Conservation (phyloP, 2,888 invertebrate species). For the Microctonus hyperodae region DNA sequence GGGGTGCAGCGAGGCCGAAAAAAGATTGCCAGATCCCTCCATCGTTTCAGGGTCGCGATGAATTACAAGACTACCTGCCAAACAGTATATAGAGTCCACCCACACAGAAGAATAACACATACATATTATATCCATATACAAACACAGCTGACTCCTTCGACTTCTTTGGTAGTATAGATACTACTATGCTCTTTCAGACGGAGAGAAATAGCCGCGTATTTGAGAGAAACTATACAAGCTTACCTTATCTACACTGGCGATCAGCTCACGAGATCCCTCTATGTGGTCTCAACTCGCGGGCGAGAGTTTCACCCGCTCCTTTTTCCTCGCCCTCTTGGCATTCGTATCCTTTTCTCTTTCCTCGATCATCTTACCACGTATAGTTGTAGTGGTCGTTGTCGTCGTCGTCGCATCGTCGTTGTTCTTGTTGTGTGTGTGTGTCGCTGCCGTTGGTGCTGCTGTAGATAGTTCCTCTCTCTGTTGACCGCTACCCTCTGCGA, state of each 20-base stretch:
- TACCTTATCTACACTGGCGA: constrained; percentile 28
- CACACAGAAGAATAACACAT: not conserved
- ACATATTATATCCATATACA: constrained; percentile 5
- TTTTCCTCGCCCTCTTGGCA: constrained; percentile 3
- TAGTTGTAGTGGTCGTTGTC: too few relatives aligned
- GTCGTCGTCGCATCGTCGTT: not conserved
- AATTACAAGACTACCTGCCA: constrained; percentile 44
- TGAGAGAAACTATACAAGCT: constrained; percentile 21
- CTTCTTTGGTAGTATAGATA: constrained; percentile 32
- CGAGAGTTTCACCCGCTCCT: constrained; percentile 24
- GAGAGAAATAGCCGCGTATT: constrained; percentile 14
- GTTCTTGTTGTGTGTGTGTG: not conserved
- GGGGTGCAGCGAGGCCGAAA: constrained; percentile 31
- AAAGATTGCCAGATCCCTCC: constrained; percentile 31
- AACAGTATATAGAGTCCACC: constrained; percentile 29
- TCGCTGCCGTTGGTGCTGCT: constrained; percentile 15
- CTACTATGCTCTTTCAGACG: constrained; percentile 10
- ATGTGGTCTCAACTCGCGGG: constrained; percentile 30
- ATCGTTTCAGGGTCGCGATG: constrained; percentile 34
- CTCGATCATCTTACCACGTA: constrained; percentile 5
- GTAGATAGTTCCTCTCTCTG: not conserved
- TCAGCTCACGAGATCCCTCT: constrained; percentile 31
- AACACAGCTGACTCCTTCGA: constrained; percentile 28
- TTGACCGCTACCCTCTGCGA: constrained; percentile 33
- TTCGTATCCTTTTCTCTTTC: not conserved